These are phyloP conservation scores for Pachycephala philippinensis DNA, from an alignment of 2,113 vertebrate species.

Conservation along the genomic window DNA sequence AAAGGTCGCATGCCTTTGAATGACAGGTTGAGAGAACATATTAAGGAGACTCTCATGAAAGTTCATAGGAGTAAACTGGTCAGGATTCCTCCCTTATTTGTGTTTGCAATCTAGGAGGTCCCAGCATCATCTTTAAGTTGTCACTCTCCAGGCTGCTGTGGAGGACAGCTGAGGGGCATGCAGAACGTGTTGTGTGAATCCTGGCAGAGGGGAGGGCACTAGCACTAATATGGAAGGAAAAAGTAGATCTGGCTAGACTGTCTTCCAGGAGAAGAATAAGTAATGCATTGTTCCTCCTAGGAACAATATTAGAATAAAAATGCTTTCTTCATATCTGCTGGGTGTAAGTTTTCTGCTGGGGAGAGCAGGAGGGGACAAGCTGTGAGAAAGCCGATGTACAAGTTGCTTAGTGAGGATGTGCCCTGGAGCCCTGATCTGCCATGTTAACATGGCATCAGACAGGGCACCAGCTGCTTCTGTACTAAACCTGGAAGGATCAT, in stretches of 20 bases:
- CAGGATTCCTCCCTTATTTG: not conserved
- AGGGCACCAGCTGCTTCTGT: not conserved
- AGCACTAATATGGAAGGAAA: not conserved
- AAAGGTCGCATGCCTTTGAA: not conserved
- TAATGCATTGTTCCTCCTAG: not conserved
- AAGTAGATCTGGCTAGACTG: not conserved
- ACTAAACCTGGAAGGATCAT: not conserved
- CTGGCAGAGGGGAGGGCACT: not conserved
- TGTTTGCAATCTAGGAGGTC: not conserved
- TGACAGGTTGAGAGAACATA: not conserved
- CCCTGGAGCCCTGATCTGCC: not conserved
- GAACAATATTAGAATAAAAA: not conserved
- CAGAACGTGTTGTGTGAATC: not conserved
- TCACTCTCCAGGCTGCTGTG: not conserved
- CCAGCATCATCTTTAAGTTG: not conserved
- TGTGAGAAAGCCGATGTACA: not conserved
- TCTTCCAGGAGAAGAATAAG: not conserved
- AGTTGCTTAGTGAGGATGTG: not conserved
- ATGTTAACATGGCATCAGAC: not conserved
- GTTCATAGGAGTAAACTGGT: not conserved
- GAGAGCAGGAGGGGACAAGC: not conserved
- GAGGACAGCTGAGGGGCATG: not conserved
- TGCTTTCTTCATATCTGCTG: not conserved
- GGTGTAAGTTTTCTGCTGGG: not conserved
- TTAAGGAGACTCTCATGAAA: not conserved